Percentiles rank a stretch among this genome's conserved stretches.
Conservation (phyloP, 2,888 invertebrate genomes). For the Eupithecia inturbata region DNA sequence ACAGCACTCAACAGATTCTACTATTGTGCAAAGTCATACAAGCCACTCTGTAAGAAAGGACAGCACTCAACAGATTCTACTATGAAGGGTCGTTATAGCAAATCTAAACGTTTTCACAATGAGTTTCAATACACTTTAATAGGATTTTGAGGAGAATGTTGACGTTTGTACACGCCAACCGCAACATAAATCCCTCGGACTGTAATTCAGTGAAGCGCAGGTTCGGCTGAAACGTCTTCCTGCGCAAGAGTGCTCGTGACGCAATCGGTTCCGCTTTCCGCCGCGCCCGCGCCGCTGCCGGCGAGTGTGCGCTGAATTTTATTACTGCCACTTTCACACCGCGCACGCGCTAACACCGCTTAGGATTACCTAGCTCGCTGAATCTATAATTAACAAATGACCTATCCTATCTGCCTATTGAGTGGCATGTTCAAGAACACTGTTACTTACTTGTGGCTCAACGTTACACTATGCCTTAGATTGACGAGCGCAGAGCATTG, state of each 20-base stretch:
- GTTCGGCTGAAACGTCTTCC: conserved; percentile 20
- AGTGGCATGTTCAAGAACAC: background rate
- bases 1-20: no score
- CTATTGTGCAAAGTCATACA: background rate
- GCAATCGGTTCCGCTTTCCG: conserved; percentile 73
- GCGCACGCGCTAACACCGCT: conserved; percentile 51
- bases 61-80: background rate
- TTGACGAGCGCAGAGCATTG: no score
- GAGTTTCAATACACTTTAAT: background rate
- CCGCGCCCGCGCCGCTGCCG: conserved; percentile 32
- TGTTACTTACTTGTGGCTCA: no score
- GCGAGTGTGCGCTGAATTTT: conserved; percentile 55
- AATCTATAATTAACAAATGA: background rate
- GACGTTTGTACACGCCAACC: background rate
- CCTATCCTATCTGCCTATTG: background rate
- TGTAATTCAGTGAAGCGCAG: conserved; percentile 3
- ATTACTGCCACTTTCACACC: conserved; percentile 65
- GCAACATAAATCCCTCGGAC: conserved; percentile 2
- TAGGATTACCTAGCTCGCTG: background rate
- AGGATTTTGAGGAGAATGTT: background rate
- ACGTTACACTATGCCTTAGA: no score
- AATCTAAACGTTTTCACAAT: background rate
- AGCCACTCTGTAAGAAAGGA: background rate
- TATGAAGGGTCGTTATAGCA: background rate
- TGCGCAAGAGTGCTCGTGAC: conserved; percentile 49